These are phyloP conservation scores for Synergus laeviventris DNA, from an alignment of 2,888 invertebrate species.

Conservation along the genomic window DNA sequence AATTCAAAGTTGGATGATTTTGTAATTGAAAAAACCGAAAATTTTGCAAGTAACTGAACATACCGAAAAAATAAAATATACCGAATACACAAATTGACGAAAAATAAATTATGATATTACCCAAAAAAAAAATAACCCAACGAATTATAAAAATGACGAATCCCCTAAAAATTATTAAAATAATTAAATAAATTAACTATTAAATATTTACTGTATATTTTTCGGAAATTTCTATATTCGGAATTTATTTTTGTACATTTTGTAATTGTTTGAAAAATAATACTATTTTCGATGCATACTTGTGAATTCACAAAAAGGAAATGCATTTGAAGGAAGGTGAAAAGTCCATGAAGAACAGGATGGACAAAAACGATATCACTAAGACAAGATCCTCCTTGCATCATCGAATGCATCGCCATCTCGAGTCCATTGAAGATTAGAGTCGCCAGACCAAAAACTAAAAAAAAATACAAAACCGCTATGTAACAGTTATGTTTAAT, in stretches of 20 bases:
- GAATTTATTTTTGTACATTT: background rate
- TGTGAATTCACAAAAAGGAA: slow-evolving; percentile 79
- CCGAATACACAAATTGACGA: no score
- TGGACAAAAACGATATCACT: slow-evolving; percentile 78
- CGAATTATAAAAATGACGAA: no score
- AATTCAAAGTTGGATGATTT: background rate
- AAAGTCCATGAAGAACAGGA: slow-evolving; percentile 78
- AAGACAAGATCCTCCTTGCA: slow-evolving; percentile 76
- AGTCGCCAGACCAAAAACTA: slow-evolving; percentile 79
- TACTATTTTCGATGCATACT: slow-evolving; percentile 63
- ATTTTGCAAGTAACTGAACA: no score
- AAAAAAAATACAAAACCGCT: slow-evolving; percentile 27
- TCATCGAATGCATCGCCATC: slow-evolving; percentile 79
- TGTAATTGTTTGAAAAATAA: background rate
- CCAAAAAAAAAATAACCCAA: no score
- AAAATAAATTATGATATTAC: no score
- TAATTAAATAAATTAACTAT: no score
- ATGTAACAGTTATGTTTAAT: no score
- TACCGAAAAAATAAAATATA: no score
- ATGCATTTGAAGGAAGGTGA: slow-evolving; percentile 80
- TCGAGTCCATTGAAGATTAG: slow-evolving; percentile 79
- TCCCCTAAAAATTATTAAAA: no score
- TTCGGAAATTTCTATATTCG: no score
- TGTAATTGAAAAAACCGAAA: background rate
- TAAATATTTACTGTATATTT: no score